Base-by-base conservation (phyloP, 2,888 invertebrate genomes). In the Megaustenia siamemsis region DNA sequence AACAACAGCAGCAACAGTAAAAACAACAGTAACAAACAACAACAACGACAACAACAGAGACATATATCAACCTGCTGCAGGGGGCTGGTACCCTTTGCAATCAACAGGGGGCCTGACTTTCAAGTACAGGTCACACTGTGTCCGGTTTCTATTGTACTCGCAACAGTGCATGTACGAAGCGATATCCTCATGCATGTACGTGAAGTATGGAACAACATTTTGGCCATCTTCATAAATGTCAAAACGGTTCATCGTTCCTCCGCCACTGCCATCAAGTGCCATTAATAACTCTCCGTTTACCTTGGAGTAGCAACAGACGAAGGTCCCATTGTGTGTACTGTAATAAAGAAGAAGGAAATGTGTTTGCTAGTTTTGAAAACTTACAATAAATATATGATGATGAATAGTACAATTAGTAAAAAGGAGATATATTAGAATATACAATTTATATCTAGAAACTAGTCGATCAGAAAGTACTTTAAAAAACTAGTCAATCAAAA, bases 111-210 rank as follows among this genome's bases (percentile, higher is more conserved):
- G 88, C 32, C 91, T 86, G 40, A 82, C 87, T 15, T 81, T 15
- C 43, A 87, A 88, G 83, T 89, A 92, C 18, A 83, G 81, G 84
- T 86, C 85, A 86, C 92, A 92, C 84, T 88, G 86, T 12, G 83
- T 60, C 8, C 82, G 45, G 53, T 86, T 88, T 2, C 49, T 28
- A 10, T 90, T 89, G 84, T 88, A 91, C 82, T 88, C 87, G 86
- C 91, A 92, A 83, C 92, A 92, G 77, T 92, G 90, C 71, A 91
- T 85, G 78, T 86, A 88, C n/a, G 92, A 90, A 32, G 90, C 86
- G 32, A 92, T 82, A 85, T 92, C 92, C 43, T 89, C 83, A 84
- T 89, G 86, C 86, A 90, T 91, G 85, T 90, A 90, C 10, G 91
- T 89, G 82, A 92, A 90, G 83, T 86, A 91, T 45, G 92, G 91